These are phyloP conservation scores for Petrocephalus microphthalmus DNA, from an alignment of 2,113 vertebrate genomes.

Conservation along the genomic window DNA sequence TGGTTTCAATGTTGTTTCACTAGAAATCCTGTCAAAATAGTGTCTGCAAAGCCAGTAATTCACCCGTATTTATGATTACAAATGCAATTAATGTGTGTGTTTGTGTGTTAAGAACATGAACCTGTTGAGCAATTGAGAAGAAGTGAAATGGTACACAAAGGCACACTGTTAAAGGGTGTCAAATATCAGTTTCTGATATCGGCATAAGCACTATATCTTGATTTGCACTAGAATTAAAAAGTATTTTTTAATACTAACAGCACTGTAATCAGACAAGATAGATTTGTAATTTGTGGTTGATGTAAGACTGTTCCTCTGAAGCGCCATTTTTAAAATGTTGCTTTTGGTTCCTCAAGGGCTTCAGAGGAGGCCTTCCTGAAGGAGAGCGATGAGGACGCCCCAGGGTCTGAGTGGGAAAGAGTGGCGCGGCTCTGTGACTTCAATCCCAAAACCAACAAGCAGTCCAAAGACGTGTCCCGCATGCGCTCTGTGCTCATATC, in stretches of 20 bases:
- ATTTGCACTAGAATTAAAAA: neutral
- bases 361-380: conserved; percentile 90
- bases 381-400: conserved; percentile 78
- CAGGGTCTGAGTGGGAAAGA: conserved; percentile 89
- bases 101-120: neutral
- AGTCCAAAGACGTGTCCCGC: conserved; percentile 93
- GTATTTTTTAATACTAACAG: neutral
- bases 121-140: neutral
- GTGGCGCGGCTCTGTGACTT: conserved; percentile 96
- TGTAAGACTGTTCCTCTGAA: neutral
- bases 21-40: neutral
- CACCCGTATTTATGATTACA: neutral
- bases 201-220: neutral
- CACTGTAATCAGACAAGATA: neutral
- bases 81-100: neutral
- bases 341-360: conserved; percentile 58
- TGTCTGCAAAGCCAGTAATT: neutral
- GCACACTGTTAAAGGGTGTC: neutral
- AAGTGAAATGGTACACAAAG: neutral
- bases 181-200: neutral
- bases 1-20: neutral
- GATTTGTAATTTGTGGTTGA: neutral
- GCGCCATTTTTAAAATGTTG: neutral
- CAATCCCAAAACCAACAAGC: conserved; percentile 99
- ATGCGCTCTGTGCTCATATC: conserved; percentile 97